phyloP scores from a whole-genome alignment of 2,888 invertebrate genomes.

The Heliconius erato region DNA sequence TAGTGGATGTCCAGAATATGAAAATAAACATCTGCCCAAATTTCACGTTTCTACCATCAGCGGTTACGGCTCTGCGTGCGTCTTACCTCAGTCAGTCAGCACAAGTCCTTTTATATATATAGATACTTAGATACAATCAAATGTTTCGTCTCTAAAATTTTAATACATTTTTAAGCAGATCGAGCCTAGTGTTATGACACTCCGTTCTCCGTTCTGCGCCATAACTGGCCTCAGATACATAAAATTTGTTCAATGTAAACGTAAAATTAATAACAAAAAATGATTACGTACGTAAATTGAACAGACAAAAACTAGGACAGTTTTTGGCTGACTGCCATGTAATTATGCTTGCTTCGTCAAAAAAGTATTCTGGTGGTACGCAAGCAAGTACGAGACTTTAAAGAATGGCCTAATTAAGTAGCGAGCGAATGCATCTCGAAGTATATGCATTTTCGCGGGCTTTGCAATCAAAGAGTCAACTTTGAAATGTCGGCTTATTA shows the following conservation, averaged over 20 bases:
- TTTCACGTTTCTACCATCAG: too few relatives aligned
- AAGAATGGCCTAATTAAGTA: slow-evolving; percentile 48
- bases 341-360: slow-evolving; percentile 42
- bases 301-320: slow-evolving; percentile 38
- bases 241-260: slow-evolving; percentile 4
- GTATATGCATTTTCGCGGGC: slow-evolving; percentile 33
- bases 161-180: neutral
- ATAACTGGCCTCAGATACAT: too few relatives aligned
- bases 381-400: slow-evolving; percentile 35
- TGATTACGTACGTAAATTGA: slow-evolving; percentile 18
- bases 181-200: too few relatives aligned
- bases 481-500: slow-evolving; percentile 33
- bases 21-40: too few relatives aligned
- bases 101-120: too few relatives aligned
- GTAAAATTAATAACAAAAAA: slow-evolving; percentile 16
- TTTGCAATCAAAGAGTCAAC: slow-evolving; percentile 36
- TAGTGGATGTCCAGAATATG: too few relatives aligned
- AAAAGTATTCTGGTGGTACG: slow-evolving; percentile 36
- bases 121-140: neutral
- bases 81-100: too few relatives aligned
- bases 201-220: too few relatives aligned
- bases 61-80: too few relatives aligned
- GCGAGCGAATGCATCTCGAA: slow-evolving; percentile 37
- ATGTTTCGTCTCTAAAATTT: neutral
- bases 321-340: slow-evolving; percentile 47